A percentile compares a stretch with the other conserved stretches of the same genome.
Evolutionary conservation across 2,797 vertebrate genomes (phyloP).

Genomic region (Arnoldichthys spilopterus): DNA sequence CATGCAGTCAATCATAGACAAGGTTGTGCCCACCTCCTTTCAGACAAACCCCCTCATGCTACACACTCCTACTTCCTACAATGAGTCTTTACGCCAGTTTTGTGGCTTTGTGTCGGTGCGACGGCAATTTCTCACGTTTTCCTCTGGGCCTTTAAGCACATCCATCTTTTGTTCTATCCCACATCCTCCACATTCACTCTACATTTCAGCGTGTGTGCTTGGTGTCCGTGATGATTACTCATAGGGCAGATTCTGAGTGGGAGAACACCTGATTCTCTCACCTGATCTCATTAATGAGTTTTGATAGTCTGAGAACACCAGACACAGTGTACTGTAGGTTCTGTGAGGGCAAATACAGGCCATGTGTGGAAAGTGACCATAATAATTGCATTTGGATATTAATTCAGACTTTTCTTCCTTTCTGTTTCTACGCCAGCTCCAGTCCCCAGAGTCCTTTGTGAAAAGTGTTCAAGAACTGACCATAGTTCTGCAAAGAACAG

Average conservation of each 20-base stretch:
- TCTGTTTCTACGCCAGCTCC: slow-evolving; percentile 76
- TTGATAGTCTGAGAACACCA: slow-evolving; percentile 14
- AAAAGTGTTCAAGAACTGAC: slow-evolving; percentile 97
- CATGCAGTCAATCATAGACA: slow-evolving; percentile 98
- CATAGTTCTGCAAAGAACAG: slow-evolving; percentile 93
- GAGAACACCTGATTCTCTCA: slow-evolving; percentile 53
- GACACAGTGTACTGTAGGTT: not conserved
- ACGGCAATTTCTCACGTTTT: not conserved
- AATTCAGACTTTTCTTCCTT: not conserved
- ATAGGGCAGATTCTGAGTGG: slow-evolving; percentile 97
- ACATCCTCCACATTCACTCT: not conserved
- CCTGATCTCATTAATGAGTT: slow-evolving; percentile 24
- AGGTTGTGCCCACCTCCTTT: slow-evolving; percentile 70
- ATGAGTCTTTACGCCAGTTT: not conserved
- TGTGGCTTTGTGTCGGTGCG: not conserved
- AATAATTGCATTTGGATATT: not conserved
- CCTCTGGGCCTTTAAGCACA: not conserved
- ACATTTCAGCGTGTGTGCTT: slow-evolving; percentile 56
- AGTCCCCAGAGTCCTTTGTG: slow-evolving; percentile 95
- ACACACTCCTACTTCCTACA: not conserved
- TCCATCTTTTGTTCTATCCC: not conserved
- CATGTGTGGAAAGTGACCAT: no score
- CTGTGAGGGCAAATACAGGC: no score
- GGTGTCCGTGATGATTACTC: slow-evolving; percentile 86
- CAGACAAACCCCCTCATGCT: not conserved